Evolutionary conservation across 1,140 invertebrate genomes (phyloP).

Genomic region (Trichonephila clavata): DNA sequence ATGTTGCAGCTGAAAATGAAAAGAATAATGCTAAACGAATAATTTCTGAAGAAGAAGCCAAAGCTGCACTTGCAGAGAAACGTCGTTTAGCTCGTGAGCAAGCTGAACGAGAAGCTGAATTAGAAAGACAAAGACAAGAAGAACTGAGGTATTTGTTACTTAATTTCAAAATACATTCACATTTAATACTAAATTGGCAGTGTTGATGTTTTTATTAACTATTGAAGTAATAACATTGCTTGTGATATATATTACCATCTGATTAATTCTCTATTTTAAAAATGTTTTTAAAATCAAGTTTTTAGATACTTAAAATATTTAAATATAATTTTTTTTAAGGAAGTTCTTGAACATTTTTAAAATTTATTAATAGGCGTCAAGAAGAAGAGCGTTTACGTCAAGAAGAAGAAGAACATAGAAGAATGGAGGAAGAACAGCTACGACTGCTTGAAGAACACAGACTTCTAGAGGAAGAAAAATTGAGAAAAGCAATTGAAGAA

Average conservation of each 20-base stretch:
- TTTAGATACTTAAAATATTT: no score
- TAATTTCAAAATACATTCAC: no score
- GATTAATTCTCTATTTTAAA: no score
- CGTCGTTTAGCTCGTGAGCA: conserved; percentile 91
- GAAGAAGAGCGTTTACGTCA: conserved; percentile 87
- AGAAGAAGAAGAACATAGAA: conserved; percentile 90
- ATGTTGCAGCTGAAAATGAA: conserved; percentile 40
- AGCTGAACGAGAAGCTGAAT: conserved; percentile 91
- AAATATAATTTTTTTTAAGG: no score
- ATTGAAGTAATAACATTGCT: no score
- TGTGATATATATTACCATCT: no score
- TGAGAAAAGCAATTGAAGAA: conserved; percentile 80
- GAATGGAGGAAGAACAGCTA: conserved; percentile 88
- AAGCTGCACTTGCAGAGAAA: conserved; percentile 92
- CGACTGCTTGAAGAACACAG: conserved; percentile 85
- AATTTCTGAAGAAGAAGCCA: conserved; percentile 93
- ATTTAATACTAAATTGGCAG: no score
- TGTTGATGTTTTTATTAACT: no score
- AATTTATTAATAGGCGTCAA: conserved; percentile 81
- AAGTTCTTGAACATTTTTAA: no score
- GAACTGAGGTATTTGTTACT: conserved; percentile 45
- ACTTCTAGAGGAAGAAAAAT: conserved; percentile 82
- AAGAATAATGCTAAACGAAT: conserved; percentile 82
- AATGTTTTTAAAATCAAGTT: no score
- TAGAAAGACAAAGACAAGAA: conserved; percentile 86